A percentile compares a stretch with the other conserved stretches of the same genome.
Evolutionary conservation across 2,888 invertebrate genomes (phyloP).

Genomic region (Tachina fera): DNA sequence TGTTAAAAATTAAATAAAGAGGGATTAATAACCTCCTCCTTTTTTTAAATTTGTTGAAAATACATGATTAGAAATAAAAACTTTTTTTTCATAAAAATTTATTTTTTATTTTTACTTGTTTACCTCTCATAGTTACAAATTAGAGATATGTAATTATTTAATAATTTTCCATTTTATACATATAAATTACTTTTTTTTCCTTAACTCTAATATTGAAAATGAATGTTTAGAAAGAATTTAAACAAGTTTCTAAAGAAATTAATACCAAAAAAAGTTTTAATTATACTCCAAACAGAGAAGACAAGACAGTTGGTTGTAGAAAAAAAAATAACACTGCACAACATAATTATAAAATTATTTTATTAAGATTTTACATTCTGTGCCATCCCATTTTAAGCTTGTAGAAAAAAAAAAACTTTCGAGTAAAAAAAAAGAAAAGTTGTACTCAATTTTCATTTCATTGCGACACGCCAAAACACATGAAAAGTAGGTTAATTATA

Average conservation of each 20-base stretch:
- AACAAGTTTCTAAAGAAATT: constrained; percentile 29
- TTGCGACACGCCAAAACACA: not conserved
- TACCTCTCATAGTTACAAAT: constrained; percentile 18
- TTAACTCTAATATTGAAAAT: not conserved
- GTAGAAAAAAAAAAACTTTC: not conserved
- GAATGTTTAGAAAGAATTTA: constrained; percentile 26
- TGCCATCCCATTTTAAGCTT: constrained; percentile 37
- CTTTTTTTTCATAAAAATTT: constrained; percentile 18
- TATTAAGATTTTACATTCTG: constrained; percentile 44
- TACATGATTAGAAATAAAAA: constrained; percentile 38
- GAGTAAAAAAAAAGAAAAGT: constrained; percentile 25
- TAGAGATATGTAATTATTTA: constrained; percentile 25
- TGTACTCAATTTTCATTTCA: constrained; percentile 53
- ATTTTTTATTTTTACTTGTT: constrained; percentile 10
- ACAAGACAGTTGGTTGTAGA: constrained; percentile 1
- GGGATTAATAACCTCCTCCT: too few relatives aligned
- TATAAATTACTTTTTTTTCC: not conserved
- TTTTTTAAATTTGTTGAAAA: not conserved
- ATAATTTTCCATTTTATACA: not conserved
- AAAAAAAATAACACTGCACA: constrained; percentile 14
- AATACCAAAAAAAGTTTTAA: constrained; percentile 31
- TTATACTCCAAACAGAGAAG: constrained; percentile 7
- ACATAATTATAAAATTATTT: constrained; percentile 41
- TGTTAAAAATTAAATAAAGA: too few relatives aligned
- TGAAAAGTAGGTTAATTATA: constrained; percentile 67